Evolutionary conservation across 2,113 vertebrate species (phyloP), one percentile per base, ranked within the genome.

Genomic region (Psilopogon haemacephalus): DNA sequence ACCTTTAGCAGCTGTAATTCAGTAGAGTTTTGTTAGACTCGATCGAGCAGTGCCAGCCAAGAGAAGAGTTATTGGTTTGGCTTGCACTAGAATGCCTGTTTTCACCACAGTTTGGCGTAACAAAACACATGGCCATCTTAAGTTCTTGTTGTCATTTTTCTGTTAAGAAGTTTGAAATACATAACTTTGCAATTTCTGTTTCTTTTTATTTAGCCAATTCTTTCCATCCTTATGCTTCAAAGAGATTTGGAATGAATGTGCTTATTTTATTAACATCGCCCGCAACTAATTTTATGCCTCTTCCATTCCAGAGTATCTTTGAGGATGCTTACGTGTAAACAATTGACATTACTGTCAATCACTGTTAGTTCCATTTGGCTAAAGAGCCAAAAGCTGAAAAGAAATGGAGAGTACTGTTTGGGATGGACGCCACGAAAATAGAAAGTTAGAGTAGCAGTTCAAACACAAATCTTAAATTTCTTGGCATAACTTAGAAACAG

Each of bases 51-150:
- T 71, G 91, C 94, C 81, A 91, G 7, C 18, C 35, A 33, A 86
- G 86, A 94, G 84, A 86, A 86, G 77, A 77, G 20, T 74, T 76
- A 78, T 40, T 70, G 42, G 14, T 67, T 91, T 95, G 78, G 52
- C 75, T 86, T 65, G 33, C 76, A 88, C 69, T 60, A 82, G 54
- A 32, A 62, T 89, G 46, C 10, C 40, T 73, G 52, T 93, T 96
- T 87, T 64, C 58, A 67, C 69, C 65, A 30, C 58, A 60, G 0
- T 71, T 73, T 75, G 48, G 28, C 40, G 10, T 82, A 79, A 67
- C 26, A 63, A 89, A 94, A 37, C 42, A 76, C 56, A 55, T 65
- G 33, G 54, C 79, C 7, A 6, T 14, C 63, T 77, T 58, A 35
- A 69, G 32, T 64, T 88, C 55, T 38, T 18, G 17, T 90, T 75